Evolutionary conservation across 1,140 invertebrate genomes (phyloP), one percentile per base, ranked within the genome.

Genomic region (Carcinoscorpius rotundicauda): DNA sequence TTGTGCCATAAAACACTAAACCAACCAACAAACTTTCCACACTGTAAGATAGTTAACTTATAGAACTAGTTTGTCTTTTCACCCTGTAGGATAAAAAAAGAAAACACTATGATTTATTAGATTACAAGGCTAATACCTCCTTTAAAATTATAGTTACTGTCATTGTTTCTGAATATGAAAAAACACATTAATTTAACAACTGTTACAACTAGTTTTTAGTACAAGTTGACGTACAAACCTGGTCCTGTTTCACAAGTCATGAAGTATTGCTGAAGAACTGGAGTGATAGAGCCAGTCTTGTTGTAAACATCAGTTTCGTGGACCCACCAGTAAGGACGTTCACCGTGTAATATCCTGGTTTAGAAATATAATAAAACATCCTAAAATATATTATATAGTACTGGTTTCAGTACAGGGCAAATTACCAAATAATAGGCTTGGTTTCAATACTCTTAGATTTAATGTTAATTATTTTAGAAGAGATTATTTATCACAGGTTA

Each of bases 281-380:
- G 68, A 66, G 68, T 52, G 5, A 8, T 57, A 0, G 67, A 52
- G 50, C 60, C 60, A 6, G 66, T 67, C 51, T 59, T 66, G n/a
- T 64, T 69, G 49, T 69, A 67, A 0, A 71, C 66, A 8, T 62
- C 52, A 5, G 67, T 79, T 67, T 84, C 81, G n/a, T 76, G 74
- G 3, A 85, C 77, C 83, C 84, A 86, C 84, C 84, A 86, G 69
- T 82, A 86, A 4, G 85, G 85, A 50, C 85, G 76, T 64, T 84
- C 80, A 70, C 85, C 84, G 74, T 80, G 74, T 3, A 85, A 69
- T 65, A 81, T 71, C 83, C 84, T 85, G 70, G 4, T 62, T 49
- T n/a, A 5, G 11, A 60, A 60, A 29, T 63, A 4, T 29, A 29
- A 29, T 29, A 29, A 72, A 60, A 59, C 51, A 66, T 57, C 29